Base-by-base conservation (phyloP, 1,140 invertebrate genomes). In the Daktulosphaira vitifoliae region DNA sequence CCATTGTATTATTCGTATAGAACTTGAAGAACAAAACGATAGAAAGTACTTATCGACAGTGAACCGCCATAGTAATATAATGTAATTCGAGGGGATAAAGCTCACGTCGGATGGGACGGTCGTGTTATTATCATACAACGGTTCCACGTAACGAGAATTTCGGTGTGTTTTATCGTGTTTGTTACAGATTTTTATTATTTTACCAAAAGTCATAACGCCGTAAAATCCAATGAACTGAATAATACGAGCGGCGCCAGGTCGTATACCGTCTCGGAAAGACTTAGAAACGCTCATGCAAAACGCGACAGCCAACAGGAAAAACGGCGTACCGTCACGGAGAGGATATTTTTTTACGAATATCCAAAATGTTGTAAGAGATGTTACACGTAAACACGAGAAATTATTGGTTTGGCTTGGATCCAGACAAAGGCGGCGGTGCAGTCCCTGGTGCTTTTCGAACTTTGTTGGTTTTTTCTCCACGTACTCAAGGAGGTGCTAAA, bases 381-480 rank as follows among this genome's bases (percentile, higher is more conserved):
- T 42, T 59, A 6, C 11, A 59, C 18, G 39, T 20, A 38, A 62
- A 44, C 56, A 62, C 56, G 29, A 20, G 13, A 62, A 48, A 62
- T 62, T 48, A 48, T 62, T 48, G 42, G 56, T 62, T 62, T 62
- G 56, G 56, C 56, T 9, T 2, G 15, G 7, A 46, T 62, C 56
- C 56, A 62, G 56, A 48, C 56, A 9, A 15, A 16, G n/a, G 5
- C 56, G 13, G 20, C 7, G 33, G 56, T 48, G 42, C 25, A 11
- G 29, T 33, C 29, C 29, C 29, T 33, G 29, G 56, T 48, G 56
- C 25, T 11, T 62, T 15, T 42, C 25, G 20, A 62, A 62, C 56
- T 62, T 62, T 33, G 29, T 11, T 33, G 5, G 29, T 33, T 11
- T 33, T 33, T 33, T 33, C 11, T 5, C 29, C 5, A 33, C 29